Evolutionary conservation across 2,797 vertebrate genomes (phyloP).

Genomic region (Pachyuromys duprasi): DNA sequence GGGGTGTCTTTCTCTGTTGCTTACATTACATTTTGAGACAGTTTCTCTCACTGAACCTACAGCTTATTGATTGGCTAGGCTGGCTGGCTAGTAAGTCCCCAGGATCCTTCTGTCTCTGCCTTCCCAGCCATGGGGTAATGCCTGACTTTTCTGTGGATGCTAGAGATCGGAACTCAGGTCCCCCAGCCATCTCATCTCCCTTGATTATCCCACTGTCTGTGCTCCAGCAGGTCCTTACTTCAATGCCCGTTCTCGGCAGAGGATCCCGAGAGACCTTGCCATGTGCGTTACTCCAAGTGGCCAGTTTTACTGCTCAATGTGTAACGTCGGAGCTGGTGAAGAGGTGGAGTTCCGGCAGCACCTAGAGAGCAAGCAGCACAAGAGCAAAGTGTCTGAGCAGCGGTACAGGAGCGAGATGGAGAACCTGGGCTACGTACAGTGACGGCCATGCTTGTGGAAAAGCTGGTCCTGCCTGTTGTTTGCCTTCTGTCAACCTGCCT

Average conservation of each 20-base stretch:
- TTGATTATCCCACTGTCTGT: background rate
- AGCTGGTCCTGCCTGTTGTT: slow-evolving; percentile 86
- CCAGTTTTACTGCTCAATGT: slow-evolving; percentile 99
- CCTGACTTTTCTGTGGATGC: background rate
- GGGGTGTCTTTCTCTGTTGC: background rate
- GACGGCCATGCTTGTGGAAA: slow-evolving; percentile 78
- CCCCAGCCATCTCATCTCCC: background rate
- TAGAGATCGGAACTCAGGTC: background rate
- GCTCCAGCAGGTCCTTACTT: slow-evolving; percentile 94
- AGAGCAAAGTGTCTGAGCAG: slow-evolving; percentile 97
- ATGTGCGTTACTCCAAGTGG: slow-evolving; percentile 99
- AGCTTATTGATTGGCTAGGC: background rate
- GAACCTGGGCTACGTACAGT: slow-evolving; percentile 96
- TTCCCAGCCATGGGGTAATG: too few relatives aligned
- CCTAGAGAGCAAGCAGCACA: slow-evolving; percentile 99
- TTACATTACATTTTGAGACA: background rate
- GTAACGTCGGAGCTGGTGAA: slow-evolving; percentile 96
- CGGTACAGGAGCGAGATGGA: slow-evolving; percentile 98
- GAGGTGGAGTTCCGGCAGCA: slow-evolving; percentile 98
- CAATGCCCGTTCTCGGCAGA: slow-evolving; percentile 96
- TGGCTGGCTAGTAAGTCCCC: background rate
- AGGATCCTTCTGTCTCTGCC: background rate
- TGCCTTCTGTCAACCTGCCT: slow-evolving; percentile 84
- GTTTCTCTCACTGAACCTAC: background rate
- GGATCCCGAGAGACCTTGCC: slow-evolving; percentile 97